Percentiles rank a stretch among this genome's conserved stretches.
Evolutionary conservation across 2,113 vertebrate species (phyloP).

Genomic region (Hemicordylus capensis): DNA sequence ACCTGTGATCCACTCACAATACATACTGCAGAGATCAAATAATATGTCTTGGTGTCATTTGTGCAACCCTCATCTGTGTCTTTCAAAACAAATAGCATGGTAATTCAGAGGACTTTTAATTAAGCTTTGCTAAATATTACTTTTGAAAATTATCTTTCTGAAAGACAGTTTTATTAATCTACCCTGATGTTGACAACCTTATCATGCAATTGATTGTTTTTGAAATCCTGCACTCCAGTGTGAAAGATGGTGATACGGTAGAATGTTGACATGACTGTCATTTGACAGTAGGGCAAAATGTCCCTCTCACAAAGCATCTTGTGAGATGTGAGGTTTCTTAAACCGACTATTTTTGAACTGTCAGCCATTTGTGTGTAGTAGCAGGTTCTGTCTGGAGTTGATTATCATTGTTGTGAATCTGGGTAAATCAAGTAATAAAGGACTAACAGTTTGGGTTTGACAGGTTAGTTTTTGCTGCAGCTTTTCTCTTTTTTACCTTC

Average conservation of each 20-base stretch:
- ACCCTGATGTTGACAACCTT: neutral
- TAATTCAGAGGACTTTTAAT: neutral
- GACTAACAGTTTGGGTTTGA: neutral
- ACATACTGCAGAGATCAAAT: slow-evolving; percentile 1
- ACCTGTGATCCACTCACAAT: neutral
- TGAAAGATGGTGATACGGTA: slow-evolving; percentile 14
- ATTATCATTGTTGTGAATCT: neutral
- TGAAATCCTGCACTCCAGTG: neutral
- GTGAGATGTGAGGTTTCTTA: neutral
- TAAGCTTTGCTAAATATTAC: slow-evolving; percentile 26
- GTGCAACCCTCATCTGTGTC: neutral
- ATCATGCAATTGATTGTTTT: fast-evolving
- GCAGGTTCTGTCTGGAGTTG: neutral
- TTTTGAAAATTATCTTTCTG: neutral
- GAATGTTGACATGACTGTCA: neutral
- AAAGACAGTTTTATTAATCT: neutral
- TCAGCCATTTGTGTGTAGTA: neutral
- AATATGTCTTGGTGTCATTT: neutral
- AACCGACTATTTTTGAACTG: neutral
- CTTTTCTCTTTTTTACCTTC: neutral
- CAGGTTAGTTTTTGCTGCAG: fast-evolving
- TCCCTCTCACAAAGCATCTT: slow-evolving; percentile 29
- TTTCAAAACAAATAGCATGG: slow-evolving; percentile 19
- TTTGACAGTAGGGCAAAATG: neutral
- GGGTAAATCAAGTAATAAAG: neutral